These are phyloP conservation scores for Hybognathus amarus DNA, from an alignment of 2,797 vertebrate species.

Conservation along the genomic window DNA sequence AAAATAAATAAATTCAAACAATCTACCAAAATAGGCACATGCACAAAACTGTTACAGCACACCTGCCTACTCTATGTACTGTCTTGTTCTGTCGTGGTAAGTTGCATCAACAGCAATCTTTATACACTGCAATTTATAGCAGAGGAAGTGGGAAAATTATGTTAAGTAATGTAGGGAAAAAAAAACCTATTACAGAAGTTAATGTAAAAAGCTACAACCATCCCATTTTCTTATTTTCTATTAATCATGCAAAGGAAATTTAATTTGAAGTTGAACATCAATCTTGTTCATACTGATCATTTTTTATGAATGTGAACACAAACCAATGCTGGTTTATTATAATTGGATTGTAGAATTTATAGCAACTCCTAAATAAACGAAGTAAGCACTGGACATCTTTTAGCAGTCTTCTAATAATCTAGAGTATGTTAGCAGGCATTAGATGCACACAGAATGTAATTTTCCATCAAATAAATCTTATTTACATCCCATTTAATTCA, in stretches of 20 bases:
- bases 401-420: neutral
- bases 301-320: neutral
- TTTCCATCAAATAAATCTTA: slow-evolving; percentile 29
- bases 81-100: too few relatives aligned
- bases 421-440: neutral
- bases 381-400: slow-evolving; percentile 1
- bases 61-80: too few relatives aligned
- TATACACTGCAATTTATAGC: neutral
- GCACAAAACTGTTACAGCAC: neutral
- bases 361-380: neutral
- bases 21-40: neutral
- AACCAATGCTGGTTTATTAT: neutral
- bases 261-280: neutral
- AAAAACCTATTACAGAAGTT: neutral
- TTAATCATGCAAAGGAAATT: neutral
- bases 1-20: neutral
- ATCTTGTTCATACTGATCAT: neutral
- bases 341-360: neutral
- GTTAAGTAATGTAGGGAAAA: neutral
- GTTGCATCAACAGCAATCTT: neutral
- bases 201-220: neutral
- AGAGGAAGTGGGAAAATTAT: neutral
- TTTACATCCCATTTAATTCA: slow-evolving; percentile 38
- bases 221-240: neutral
- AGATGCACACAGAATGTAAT: slow-evolving; percentile 30